Evolutionary conservation across 2,888 invertebrate species (phyloP), one percentile per base, ranked within the genome.

Genomic region (Leuctra nigra): DNA sequence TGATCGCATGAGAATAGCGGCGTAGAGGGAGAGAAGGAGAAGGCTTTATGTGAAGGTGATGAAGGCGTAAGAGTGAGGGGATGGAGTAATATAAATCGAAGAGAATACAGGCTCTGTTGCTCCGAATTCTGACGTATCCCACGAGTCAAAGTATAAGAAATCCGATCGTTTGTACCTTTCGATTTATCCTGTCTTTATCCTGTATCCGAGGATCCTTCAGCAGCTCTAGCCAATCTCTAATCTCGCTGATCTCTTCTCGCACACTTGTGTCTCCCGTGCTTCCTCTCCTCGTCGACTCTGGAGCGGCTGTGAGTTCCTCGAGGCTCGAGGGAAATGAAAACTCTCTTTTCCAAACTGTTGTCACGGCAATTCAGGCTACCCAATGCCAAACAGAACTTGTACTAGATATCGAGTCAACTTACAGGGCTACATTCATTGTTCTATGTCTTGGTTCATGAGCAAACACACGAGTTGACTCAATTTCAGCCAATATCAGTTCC

Each of bases 181-280:
- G 35, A 50, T 50, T 50, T 50, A 50, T 50, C n/a, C 50, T 33
- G 50, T 50, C 50, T 33, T 50, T 50, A 50, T 33, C 33, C 50
- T 4, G n/a, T 20, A 22, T 20, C 39, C 16, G 11, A n/a, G 18
- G 14, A 18, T 41, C 41, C 16, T 35, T 7, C 33, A 29, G 35
- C 20, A n/a, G n/a, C n/a, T n/a, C n/a, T n/a, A 35, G 18, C 50
- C 20, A 16, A 1, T 13, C 35, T 35, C 50, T 50, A 50, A 50
- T 50, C 50, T 35, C 50, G 50, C 35, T 50, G 50, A 50, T 50
- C 50, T 50, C 35, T 50, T 50, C n/a, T n/a, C n/a, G 50, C 35
- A 29, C 50, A 50, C 35, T 35, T 50, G 50, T 50, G 44, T 44
- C 44, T 44, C 11, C 41, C 50, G 16, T 50, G 18, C 22, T 35